These are phyloP conservation scores for Acanthosepion pharaonis DNA, from an alignment of 2,888 invertebrate genomes.

Conservation along the genomic window DNA sequence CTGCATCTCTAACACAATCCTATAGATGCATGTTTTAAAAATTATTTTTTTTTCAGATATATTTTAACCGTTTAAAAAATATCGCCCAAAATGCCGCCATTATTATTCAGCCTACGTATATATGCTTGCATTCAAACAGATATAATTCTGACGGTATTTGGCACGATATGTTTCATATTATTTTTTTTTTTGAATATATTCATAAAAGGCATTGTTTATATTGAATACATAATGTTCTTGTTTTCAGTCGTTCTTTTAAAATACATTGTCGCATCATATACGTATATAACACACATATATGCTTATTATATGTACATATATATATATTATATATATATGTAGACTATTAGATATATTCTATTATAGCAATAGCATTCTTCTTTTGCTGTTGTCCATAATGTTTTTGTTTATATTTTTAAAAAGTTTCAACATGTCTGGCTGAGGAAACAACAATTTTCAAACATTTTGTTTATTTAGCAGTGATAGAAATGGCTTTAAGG, in stretches of 20 bases:
- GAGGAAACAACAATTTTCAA: no score
- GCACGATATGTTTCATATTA: no score
- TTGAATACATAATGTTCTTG: neutral
- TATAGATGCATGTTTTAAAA: neutral
- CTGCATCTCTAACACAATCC: neutral
- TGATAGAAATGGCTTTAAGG: neutral
- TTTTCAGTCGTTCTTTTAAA: neutral
- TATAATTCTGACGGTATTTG: no score
- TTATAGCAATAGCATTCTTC: neutral
- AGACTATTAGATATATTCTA: conserved; percentile 2
- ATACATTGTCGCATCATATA: neutral
- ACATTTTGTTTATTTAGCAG: neutral
- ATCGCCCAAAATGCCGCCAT: no score
- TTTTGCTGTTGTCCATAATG: neutral
- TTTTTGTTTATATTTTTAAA: neutral
- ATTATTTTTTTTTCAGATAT: neutral
- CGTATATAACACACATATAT: conserved; percentile 24
- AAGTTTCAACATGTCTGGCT: no score
- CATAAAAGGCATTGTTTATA: conserved; percentile 13
- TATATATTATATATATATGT: neutral
- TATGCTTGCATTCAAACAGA: no score
- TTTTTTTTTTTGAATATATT: neutral
- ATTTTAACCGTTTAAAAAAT: neutral
- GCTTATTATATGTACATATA: neutral
- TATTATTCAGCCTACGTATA: no score